Evolutionary conservation across 2,888 invertebrate genomes (phyloP), one percentile per base, ranked within the genome.

Genomic region (Eupeodes luniger): DNA sequence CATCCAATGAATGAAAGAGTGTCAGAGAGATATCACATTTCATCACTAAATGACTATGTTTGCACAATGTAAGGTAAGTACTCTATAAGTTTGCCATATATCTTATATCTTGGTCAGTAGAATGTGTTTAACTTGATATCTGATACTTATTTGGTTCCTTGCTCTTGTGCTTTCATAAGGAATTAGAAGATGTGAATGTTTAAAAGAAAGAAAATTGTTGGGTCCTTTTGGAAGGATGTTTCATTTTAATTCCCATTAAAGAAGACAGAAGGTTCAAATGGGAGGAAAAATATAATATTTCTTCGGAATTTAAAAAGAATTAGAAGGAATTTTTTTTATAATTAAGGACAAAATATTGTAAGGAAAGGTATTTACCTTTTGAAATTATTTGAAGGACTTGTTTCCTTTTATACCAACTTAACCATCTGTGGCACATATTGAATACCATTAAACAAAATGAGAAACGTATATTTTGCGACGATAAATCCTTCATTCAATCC

Each of bases 1-100:
- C 40, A 40, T 40, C 40, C 40, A 40, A 40, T 40, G 40, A 40
- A 40, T 40, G 40, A 40, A 40, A 40, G 40, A 40, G 40, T 40
- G 40, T 19, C 19, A 19, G 19, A 19, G 19, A 19, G 19, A 19
- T 19, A 19, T 19, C 19, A 19, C 19, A 19, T 11, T 11, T 55
- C 12, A 55, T 69, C 53, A 12, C 16, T 53, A 69, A 79, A 79
- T 69, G 75, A 62, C 61, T 55, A 69, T 72, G 66, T 49, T 53
- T 66, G 47, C 57, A 36, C 12, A 69, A 47, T n/a, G 49, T 83
- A 57, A 53, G 34, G 59, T 64, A 47, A 40, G 40, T 40, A 40
- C 40, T 40, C 19, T 47, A 47, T 47, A 47, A 64, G 47, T 64
- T 16, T 19, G 11, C 19, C 12, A n/a, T n/a, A 19, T 19, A 27